A percentile compares a stretch with the other conserved stretches of the same genome.
phyloP scores from a whole-genome alignment of 2,888 invertebrate genomes.

The Coenonympha arcania region DNA sequence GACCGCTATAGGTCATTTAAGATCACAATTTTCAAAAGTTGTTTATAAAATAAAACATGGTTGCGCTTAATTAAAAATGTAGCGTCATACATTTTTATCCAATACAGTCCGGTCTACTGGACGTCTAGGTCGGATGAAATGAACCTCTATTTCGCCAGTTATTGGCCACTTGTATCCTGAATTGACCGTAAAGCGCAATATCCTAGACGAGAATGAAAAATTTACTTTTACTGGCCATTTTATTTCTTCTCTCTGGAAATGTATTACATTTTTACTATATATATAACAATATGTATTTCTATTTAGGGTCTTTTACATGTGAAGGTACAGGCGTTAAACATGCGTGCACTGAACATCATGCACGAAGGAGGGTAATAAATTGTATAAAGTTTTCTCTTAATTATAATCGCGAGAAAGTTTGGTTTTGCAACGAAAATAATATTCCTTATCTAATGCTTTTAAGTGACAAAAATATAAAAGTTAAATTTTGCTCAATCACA shows the following conservation, averaged over 20 bases:
- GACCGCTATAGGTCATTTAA: no score
- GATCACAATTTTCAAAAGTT: no score
- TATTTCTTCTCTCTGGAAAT: constrained; percentile 14
- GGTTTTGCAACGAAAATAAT: no score
- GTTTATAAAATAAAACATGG: not conserved
- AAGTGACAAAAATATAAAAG: no score
- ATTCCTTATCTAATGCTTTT: no score
- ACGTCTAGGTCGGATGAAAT: constrained; percentile 38
- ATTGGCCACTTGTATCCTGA: constrained; percentile 60
- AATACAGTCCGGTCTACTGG: constrained; percentile 13
- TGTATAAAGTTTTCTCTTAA: no score
- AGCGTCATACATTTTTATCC: constrained; percentile 5
- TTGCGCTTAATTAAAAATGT: constrained; percentile 8
- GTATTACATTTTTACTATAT: not conserved
- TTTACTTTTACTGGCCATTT: constrained; percentile 17
- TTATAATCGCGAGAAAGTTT: no score
- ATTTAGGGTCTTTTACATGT: not conserved
- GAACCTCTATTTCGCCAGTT: constrained; percentile 47
- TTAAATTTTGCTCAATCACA: no score
- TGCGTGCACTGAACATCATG: no score
- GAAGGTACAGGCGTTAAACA: no score
- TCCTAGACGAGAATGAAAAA: constrained; percentile 45
- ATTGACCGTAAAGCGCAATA: constrained; percentile 61
- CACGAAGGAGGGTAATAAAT: no score
- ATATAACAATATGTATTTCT: not conserved